These are phyloP conservation scores for Sylvietta virens DNA, from an alignment of 2,113 vertebrate species.

Conservation along the genomic window DNA sequence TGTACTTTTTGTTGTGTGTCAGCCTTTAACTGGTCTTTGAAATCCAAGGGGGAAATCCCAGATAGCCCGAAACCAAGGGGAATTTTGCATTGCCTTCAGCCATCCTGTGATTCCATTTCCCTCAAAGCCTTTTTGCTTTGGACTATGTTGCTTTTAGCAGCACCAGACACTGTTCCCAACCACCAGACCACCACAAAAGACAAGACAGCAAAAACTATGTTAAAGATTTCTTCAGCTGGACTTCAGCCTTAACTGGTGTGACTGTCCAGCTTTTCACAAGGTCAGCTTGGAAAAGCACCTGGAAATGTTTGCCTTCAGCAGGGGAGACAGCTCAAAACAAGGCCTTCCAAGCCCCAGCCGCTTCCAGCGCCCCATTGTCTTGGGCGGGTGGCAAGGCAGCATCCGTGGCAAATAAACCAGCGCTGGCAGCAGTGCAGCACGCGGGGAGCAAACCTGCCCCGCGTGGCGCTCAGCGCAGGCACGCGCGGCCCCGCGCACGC, in stretches of 20 bases:
- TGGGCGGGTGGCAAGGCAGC: conserved; percentile 27
- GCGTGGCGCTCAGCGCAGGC: background rate
- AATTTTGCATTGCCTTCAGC: background rate
- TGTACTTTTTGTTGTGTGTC: background rate
- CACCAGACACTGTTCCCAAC: background rate
- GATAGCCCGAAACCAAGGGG: background rate
- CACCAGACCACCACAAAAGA: background rate
- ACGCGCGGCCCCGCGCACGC: background rate
- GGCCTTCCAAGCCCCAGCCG: background rate
- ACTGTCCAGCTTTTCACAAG: background rate
- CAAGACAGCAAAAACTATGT: fast-evolving
- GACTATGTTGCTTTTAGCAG: background rate
- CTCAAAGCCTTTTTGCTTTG: background rate
- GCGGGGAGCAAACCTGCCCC: background rate
- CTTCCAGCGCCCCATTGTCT: conserved; percentile 2
- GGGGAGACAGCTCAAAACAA: background rate
- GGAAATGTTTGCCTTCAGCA: background rate
- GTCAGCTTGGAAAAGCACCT: background rate
- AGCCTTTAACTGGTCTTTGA: background rate
- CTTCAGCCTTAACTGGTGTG: background rate
- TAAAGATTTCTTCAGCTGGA: background rate
- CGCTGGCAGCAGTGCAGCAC: conserved; percentile 9
- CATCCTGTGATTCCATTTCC: background rate
- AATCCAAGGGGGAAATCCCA: background rate
- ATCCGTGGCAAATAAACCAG: background rate